Evolutionary conservation across 2,797 vertebrate species (phyloP).

Genomic region (Mycteria americana): DNA sequence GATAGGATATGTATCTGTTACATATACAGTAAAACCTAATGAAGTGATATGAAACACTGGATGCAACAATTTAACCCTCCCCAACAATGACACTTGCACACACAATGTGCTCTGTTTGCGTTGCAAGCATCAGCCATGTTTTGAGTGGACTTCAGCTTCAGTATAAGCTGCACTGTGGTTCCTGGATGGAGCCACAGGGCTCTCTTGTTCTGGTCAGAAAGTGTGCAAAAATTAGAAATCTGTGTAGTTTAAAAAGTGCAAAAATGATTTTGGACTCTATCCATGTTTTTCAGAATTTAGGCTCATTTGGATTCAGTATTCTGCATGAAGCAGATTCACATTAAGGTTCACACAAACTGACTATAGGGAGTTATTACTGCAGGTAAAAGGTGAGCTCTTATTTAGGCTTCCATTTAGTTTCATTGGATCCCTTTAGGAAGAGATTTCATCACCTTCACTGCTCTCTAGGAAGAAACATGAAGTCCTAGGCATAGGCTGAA

Average conservation of each 20-base stretch:
- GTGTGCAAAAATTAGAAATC: not conserved
- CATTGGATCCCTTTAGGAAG: not conserved
- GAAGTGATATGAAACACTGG: not conserved
- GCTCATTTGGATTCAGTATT: not conserved
- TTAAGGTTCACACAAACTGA: not conserved
- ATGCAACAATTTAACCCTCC: not conserved
- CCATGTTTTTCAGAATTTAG: not conserved
- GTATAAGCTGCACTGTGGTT: not conserved
- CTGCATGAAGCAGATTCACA: not conserved
- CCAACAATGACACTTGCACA: not conserved
- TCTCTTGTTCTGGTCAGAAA: not conserved
- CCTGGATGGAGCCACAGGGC: not conserved
- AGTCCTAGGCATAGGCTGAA: not conserved
- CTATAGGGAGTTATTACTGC: not conserved
- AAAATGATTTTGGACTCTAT: not conserved
- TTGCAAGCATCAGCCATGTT: not conserved
- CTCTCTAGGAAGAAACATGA: not conserved
- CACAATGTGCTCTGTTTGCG: not conserved
- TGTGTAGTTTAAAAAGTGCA: not conserved
- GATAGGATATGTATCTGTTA: not conserved
- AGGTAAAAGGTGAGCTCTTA: not conserved
- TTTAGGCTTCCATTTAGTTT: not conserved
- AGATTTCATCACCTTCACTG: not conserved
- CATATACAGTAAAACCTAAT: not conserved
- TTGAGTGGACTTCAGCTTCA: not conserved